These are phyloP conservation scores for Drepanosiphum platanoidis DNA, from an alignment of 2,888 invertebrate species.

Conservation along the genomic window DNA sequence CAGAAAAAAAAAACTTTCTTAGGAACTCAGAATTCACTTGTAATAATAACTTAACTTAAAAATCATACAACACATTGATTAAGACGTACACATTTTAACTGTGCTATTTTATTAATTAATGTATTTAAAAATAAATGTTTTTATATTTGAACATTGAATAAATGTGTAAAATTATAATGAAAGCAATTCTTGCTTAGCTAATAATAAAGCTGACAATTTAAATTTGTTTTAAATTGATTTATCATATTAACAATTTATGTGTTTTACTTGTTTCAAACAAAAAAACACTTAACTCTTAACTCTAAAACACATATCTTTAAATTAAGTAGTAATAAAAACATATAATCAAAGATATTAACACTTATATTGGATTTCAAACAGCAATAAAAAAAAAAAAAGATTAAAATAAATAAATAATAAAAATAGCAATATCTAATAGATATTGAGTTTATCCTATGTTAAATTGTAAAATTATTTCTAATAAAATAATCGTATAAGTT, in stretches of 20 bases:
- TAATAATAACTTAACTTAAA: neutral
- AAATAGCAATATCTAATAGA: constrained; percentile 38
- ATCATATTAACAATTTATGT: constrained; percentile 49
- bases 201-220: constrained; percentile 44
- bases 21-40: neutral
- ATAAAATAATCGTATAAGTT: constrained; percentile 48
- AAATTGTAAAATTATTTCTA: constrained; percentile 26
- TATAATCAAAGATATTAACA: constrained; percentile 51
- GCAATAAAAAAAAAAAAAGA: constrained; percentile 41
- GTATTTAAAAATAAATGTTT: constrained; percentile 42
- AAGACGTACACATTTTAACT: neutral
- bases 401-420: constrained; percentile 56
- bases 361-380: constrained; percentile 56
- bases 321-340: constrained; percentile 57
- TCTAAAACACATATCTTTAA: constrained; percentile 28
- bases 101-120: constrained; percentile 41
- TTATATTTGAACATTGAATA: constrained; percentile 39
- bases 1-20: no score
- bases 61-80: neutral
- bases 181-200: constrained; percentile 39
- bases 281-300: constrained; percentile 23
- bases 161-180: constrained; percentile 27
- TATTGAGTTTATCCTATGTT: constrained; percentile 35
- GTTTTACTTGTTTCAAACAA: constrained; percentile 9
- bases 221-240: constrained; percentile 22